These are phyloP conservation scores for Cladopsammia gracilis DNA, from an alignment of 64 coral and sea anemone genomes.

Conservation along the genomic window DNA sequence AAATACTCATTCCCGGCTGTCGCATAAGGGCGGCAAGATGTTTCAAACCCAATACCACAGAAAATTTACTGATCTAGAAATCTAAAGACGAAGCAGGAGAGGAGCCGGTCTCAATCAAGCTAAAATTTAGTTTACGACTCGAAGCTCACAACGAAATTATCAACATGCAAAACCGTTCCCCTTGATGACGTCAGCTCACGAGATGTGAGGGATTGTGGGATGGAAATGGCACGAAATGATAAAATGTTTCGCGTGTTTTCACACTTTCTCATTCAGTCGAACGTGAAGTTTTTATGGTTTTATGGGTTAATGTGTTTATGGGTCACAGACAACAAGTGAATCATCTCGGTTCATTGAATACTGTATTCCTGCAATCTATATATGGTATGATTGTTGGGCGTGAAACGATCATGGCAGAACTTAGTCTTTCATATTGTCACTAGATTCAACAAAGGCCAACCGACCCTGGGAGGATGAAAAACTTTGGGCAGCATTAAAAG, in stretches of 20 bases:
- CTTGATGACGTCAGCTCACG: conserved; percentile 47
- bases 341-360: conserved; percentile 34
- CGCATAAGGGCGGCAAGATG: conserved; percentile 87
- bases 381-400: neutral
- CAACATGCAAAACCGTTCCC: conserved; percentile 32
- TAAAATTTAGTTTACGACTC: neutral
- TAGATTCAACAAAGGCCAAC: no score
- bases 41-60: neutral
- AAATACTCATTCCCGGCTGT: conserved; percentile 96
- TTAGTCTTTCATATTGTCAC: no score
- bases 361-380: neutral
- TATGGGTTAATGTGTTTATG: conserved; percentile 21
- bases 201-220: conserved; percentile 40
- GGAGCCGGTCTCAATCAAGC: neutral
- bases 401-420: no score
- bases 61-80: conserved; percentile 5
- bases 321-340: conserved; percentile 16
- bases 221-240: neutral
- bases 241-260: conserved; percentile 31
- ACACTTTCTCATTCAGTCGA: neutral
- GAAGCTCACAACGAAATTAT: conserved; percentile 38
- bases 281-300: neutral
- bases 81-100: neutral
- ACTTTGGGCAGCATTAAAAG: no score
- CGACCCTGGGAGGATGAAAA: no score